A percentile compares a stretch with the other conserved stretches of the same genome.
Conservation (phyloP, 2,888 invertebrate genomes). For the Mesodorylaimus sp. region DNA sequence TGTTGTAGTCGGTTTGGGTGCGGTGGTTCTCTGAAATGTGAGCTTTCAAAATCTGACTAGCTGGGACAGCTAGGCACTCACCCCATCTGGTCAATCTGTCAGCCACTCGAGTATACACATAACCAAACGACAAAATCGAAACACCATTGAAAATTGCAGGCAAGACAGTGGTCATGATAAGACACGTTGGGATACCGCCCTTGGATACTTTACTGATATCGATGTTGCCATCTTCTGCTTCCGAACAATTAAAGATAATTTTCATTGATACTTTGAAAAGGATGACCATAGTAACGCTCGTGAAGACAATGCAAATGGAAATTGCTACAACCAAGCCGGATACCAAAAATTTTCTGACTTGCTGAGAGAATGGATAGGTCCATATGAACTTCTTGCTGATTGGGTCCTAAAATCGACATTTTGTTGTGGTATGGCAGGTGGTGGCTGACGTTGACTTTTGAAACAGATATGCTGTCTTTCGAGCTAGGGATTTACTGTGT, state of each 20-base stretch:
- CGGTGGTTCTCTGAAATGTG: conserved; percentile 34
- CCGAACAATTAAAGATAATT: conserved; percentile 13
- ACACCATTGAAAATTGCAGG: conserved; percentile 34
- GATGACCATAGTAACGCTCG: conserved; percentile 16
- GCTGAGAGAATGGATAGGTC: conserved; percentile 30
- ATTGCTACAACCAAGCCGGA: conserved; percentile 24
- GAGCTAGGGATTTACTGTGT: too few relatives aligned
- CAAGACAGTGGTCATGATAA: conserved; percentile 30
- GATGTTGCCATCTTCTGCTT: conserved; percentile 3
- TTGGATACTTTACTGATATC: neutral
- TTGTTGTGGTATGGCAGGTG: too few relatives aligned
- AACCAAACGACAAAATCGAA: conserved; percentile 35
- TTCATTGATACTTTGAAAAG: conserved; percentile 17
- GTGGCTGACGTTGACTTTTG: too few relatives aligned
- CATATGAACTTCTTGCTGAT: conserved; percentile 30
- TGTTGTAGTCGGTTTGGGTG: conserved; percentile 34
- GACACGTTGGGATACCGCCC: conserved; percentile 17
- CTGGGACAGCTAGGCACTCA: conserved; percentile 17
- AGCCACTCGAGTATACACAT: conserved; percentile 29
- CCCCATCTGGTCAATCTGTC: conserved; percentile 34
- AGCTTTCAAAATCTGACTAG: neutral
- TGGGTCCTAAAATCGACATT: conserved; percentile 31
- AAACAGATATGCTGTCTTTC: too few relatives aligned
- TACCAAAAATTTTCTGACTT: conserved; percentile 23
- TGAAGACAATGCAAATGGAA: conserved; percentile 14